Conservation (phyloP, 1,140 invertebrate genomes). For the Drosophila asahinai region DNA sequence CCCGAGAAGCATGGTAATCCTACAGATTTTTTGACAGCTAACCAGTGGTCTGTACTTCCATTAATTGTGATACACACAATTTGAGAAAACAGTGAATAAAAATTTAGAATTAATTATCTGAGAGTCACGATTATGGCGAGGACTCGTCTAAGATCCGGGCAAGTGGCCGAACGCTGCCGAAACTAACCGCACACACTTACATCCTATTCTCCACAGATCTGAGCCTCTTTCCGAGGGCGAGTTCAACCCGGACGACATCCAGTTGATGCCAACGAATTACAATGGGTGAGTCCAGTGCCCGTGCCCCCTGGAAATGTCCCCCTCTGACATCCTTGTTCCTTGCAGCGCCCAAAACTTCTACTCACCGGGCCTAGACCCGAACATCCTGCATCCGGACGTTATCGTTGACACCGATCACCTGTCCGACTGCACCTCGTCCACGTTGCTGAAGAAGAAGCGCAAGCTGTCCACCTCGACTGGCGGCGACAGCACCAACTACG, state of each 20-base stretch:
- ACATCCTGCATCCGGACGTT: slow-evolving; percentile 81
- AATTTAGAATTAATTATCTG: background rate
- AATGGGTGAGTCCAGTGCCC: slow-evolving; percentile 68
- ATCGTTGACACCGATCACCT: slow-evolving; percentile 83
- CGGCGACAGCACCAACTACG: slow-evolving; percentile 84
- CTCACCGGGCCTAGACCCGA: slow-evolving; percentile 74
- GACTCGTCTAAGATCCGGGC: background rate
- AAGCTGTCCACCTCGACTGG: slow-evolving; percentile 81
- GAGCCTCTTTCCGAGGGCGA: slow-evolving; percentile 81
- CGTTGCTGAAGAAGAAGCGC: slow-evolving; percentile 71
- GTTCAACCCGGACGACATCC: slow-evolving; percentile 83
- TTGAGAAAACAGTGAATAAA: background rate
- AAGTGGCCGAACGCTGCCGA: background rate
- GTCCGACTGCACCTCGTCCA: slow-evolving; percentile 77
- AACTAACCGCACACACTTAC: background rate
- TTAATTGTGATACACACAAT: too few relatives aligned
- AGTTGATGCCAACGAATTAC: slow-evolving; percentile 81
- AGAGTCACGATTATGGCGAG: background rate
- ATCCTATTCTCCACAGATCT: slow-evolving; percentile 55
- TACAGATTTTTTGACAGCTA: background rate
- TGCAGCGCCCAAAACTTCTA: slow-evolving; percentile 78
- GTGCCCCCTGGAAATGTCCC: background rate
- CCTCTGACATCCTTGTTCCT: background rate
- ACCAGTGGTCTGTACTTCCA: too few relatives aligned
- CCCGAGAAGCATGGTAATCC: background rate